These are phyloP conservation scores for Meda fulgida DNA, from an alignment of 2,797 vertebrate species.

Conservation along the genomic window DNA sequence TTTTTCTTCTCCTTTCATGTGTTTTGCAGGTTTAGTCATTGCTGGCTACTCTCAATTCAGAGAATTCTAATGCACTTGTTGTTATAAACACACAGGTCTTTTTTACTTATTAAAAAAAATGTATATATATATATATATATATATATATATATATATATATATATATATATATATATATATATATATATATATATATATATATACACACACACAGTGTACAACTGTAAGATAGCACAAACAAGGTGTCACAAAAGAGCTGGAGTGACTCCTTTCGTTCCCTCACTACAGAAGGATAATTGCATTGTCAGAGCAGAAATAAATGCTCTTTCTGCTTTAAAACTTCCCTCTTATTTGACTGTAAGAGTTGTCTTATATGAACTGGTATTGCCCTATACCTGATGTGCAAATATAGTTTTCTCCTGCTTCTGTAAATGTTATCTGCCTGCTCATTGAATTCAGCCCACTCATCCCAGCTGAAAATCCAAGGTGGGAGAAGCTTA, in stretches of 20 bases:
- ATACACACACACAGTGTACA: neutral
- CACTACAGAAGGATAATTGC: slow-evolving; percentile 8
- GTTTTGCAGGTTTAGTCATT: neutral
- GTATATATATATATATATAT: too few relatives aligned
- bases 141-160: too few relatives aligned
- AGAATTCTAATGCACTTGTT: slow-evolving; percentile 14
- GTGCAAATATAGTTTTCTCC: slow-evolving; percentile 31
- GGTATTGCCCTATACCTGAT: slow-evolving; percentile 17
- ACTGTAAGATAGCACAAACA: slow-evolving; percentile 11
- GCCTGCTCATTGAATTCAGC: slow-evolving; percentile 71
- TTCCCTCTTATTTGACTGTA: slow-evolving; percentile 22
- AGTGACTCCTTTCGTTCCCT: neutral
- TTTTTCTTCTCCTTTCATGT: slow-evolving; percentile 24
- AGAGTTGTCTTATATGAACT: slow-evolving; percentile 24
- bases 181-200: neutral
- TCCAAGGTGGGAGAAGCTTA: slow-evolving; percentile 61
- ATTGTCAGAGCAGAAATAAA: slow-evolving; percentile 17
- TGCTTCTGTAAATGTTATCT: slow-evolving; percentile 66
- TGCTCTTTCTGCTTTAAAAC: slow-evolving; percentile 17
- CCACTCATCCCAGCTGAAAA: slow-evolving; percentile 62
- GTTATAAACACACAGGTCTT: slow-evolving; percentile 16
- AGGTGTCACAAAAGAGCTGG: neutral
- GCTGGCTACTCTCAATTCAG: slow-evolving; percentile 11
- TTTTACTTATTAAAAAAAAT: too few relatives aligned
- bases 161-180: neutral